phyloP scores from a whole-genome alignment of 2,113 vertebrate species.

The Tinamus guttatus region DNA sequence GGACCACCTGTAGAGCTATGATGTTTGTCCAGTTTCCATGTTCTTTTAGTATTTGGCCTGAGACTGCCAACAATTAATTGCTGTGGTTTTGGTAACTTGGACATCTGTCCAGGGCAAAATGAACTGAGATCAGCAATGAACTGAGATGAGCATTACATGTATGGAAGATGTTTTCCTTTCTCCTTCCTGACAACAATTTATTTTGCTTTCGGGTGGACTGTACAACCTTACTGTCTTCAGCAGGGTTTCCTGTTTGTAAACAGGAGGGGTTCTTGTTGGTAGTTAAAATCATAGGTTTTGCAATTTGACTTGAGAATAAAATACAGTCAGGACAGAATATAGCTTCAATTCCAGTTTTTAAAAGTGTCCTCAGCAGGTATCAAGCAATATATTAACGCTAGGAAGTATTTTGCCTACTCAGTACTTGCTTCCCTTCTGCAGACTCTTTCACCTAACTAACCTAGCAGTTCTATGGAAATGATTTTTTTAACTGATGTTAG shows the following conservation, averaged over 20 bases:
- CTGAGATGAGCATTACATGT: neutral
- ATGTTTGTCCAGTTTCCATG: neutral
- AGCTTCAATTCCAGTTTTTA: neutral
- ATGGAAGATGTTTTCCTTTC: neutral
- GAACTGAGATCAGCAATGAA: neutral
- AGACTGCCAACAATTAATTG: slow-evolving; percentile 21
- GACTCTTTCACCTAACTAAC: neutral
- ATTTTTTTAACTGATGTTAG: neutral
- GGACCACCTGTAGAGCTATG: neutral
- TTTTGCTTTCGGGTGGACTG: neutral
- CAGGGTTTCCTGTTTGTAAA: neutral
- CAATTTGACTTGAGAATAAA: neutral
- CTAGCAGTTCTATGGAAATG: neutral
- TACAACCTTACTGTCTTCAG: neutral
- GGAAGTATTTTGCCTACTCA: neutral
- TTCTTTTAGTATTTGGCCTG: neutral
- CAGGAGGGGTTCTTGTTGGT: neutral
- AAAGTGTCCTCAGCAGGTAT: neutral
- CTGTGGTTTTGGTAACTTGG: neutral
- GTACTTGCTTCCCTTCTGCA: neutral
- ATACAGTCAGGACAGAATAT: neutral
- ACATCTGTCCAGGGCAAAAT: neutral
- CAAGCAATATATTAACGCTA: neutral
- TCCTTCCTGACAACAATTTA: slow-evolving; percentile 9
- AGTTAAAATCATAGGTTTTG: neutral